These are phyloP conservation scores for Thymallus thymallus DNA, from an alignment of 2,113 vertebrate species.

Conservation along the genomic window DNA sequence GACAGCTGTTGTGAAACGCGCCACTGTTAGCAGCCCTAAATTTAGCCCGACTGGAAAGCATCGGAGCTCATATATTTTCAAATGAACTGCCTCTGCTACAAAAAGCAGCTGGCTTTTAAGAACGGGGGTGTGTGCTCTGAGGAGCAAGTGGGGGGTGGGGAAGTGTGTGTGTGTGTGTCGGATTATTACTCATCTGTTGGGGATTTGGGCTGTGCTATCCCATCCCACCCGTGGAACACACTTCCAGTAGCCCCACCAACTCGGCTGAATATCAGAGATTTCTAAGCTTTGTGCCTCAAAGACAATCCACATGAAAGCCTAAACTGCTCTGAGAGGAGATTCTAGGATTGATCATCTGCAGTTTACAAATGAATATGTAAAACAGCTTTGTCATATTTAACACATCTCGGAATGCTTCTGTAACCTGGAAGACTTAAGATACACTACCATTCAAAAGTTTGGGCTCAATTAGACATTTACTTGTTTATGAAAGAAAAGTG, in stretches of 20 bases:
- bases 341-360: constrained; percentile 23
- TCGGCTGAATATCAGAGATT: not conserved
- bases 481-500: no score
- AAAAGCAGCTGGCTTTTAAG: constrained; percentile 15
- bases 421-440: not conserved
- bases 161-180: constrained; percentile 1
- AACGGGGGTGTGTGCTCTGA: not conserved
- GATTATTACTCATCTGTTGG: not conserved
- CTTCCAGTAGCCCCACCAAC: not conserved
- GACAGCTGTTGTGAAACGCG: constrained; percentile 57
- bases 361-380: constrained; percentile 37
- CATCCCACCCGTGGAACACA: not conserved
- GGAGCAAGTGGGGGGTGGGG: not conserved
- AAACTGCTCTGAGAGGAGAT: constrained; percentile 4
- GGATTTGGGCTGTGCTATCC: constrained; percentile 3
- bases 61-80: constrained; percentile 10
- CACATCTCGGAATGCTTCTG: not conserved
- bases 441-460: no score
- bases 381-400: not conserved
- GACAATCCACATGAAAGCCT: not conserved
- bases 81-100: constrained; percentile 8
- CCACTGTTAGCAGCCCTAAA: constrained; percentile 49
- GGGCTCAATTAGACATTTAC: no score
- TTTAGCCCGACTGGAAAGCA: constrained; percentile 49
- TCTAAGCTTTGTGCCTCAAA: constrained; percentile 5